phyloP scores from a whole-genome alignment of 2,797 vertebrate species.

The Enteromius afrohamiltoni region DNA sequence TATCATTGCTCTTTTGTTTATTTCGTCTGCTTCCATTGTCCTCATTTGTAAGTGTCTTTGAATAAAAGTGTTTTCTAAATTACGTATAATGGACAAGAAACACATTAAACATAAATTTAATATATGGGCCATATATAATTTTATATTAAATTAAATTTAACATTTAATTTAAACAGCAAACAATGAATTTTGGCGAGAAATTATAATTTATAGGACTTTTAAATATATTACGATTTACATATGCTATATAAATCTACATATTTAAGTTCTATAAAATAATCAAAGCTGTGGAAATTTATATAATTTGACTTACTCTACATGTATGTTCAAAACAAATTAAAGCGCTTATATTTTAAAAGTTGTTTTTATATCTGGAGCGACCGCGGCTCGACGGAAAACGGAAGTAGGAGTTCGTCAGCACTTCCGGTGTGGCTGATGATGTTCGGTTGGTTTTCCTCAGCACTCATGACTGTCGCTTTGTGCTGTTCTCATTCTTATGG shows the following conservation, averaged over 20 bases:
- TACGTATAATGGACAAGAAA: background rate
- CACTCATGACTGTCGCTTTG: slow-evolving; percentile 56
- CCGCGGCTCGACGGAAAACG: background rate
- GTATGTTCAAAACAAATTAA: background rate
- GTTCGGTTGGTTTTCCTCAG: slow-evolving; percentile 53
- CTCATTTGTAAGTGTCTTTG: too few relatives aligned
- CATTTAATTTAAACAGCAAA: background rate
- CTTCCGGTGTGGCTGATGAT: slow-evolving; percentile 48
- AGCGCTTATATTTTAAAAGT: background rate
- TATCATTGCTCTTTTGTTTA: too few relatives aligned
- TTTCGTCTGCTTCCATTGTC: too few relatives aligned
- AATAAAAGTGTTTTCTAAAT: too few relatives aligned
- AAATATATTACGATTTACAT: background rate
- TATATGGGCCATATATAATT: too few relatives aligned
- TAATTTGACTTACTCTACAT: background rate
- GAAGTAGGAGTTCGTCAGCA: slow-evolving; percentile 29
- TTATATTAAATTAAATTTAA: background rate
- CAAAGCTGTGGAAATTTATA: background rate
- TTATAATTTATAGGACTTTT: background rate
- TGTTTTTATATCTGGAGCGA: background rate
- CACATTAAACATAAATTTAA: background rate
- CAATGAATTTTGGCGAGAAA: background rate
- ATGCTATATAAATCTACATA: background rate
- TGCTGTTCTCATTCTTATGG: slow-evolving; percentile 53
- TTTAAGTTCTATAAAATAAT: background rate